phyloP scores from a whole-genome alignment of 1,140 invertebrate species.

The Eumaeus atala region DNA sequence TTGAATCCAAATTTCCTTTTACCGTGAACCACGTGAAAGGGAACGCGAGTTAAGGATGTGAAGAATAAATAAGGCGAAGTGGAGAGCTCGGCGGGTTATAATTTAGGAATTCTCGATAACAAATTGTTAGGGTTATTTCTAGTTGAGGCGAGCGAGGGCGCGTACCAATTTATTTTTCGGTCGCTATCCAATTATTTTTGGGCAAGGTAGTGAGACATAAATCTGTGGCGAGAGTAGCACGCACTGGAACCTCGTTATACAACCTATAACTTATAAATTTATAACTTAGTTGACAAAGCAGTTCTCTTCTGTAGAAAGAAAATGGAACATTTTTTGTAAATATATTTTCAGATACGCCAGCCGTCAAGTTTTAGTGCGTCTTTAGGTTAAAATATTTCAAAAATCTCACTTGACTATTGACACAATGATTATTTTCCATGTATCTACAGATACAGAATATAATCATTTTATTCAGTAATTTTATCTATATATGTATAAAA shows the following conservation, averaged over 20 bases:
- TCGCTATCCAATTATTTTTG: constrained; percentile 69
- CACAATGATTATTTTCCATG: no score
- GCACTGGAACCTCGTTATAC: constrained; percentile 48
- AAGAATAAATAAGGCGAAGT: constrained; percentile 32
- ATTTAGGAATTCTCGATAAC: constrained; percentile 56
- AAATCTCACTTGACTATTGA: no score
- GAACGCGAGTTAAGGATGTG: constrained; percentile 28
- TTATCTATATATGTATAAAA: no score
- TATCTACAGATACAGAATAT: no score
- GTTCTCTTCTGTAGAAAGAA: neutral
- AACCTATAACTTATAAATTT: constrained; percentile 14
- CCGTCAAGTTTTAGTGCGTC: no score
- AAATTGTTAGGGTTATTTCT: constrained; percentile 56
- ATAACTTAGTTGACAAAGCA: constrained; percentile 3
- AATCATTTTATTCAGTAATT: no score
- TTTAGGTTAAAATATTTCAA: no score
- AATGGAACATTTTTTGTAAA: no score
- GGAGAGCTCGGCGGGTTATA: constrained; percentile 33
- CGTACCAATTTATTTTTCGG: constrained; percentile 64
- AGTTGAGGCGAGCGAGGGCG: constrained; percentile 34
- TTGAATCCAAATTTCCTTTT: constrained; percentile 9
- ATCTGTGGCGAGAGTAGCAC: constrained; percentile 41
- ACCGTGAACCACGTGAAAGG: constrained; percentile 14
- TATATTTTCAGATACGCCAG: no score
- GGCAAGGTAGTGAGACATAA: constrained; percentile 60